Conservation (phyloP, 2,888 invertebrate species). For the Brachylomia viminalis region DNA sequence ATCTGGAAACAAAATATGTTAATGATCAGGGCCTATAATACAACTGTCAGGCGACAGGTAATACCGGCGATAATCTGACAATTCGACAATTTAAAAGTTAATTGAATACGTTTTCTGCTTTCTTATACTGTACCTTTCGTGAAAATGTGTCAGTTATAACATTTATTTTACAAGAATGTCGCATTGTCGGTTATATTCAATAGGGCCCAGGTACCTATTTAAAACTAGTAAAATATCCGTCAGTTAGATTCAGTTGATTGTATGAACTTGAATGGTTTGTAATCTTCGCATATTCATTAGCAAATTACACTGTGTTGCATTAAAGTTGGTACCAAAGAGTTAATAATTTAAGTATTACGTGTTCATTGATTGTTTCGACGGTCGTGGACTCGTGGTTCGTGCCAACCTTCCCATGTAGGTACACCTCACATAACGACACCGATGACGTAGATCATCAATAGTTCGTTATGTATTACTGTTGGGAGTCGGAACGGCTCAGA, state of each 20-base stretch:
- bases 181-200: not conserved
- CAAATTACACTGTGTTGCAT: constrained; percentile 2
- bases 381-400: constrained; percentile 1
- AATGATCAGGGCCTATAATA: not conserved
- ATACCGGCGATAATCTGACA: not conserved
- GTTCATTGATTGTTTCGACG: constrained; percentile 22
- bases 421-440: not conserved
- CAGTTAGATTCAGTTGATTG: not conserved
- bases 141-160: not conserved
- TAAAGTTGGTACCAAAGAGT: not conserved
- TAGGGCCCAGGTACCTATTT: too few species aligned
- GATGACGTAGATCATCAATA: constrained; percentile 49
- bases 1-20: not conserved
- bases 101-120: not conserved
- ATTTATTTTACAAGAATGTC: not conserved
- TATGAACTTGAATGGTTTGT: not conserved
- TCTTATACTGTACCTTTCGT: not conserved
- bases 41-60: not conserved
- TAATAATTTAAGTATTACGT: constrained; percentile 22
- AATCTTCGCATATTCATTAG: too few species aligned
- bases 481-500: constrained; percentile 12
- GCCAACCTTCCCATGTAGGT: not conserved
- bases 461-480: constrained; percentile 39
- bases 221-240: not conserved
- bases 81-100: not conserved